phyloP scores from a whole-genome alignment of 2,797 vertebrate genomes.

The Phylloscopus collybita region DNA sequence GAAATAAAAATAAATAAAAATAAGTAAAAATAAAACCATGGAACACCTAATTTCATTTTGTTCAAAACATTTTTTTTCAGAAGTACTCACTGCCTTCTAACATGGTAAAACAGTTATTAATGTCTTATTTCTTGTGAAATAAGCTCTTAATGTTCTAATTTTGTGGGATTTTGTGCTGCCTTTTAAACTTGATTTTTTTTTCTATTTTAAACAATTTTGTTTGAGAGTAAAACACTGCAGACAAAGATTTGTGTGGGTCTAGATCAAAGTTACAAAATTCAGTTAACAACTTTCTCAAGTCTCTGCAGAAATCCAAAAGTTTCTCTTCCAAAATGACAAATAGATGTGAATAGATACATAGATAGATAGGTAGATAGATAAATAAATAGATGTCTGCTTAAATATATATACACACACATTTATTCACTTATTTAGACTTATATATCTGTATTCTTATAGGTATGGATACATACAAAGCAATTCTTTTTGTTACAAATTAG shows the following conservation, averaged over 20 bases:
- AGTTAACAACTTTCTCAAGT: not conserved
- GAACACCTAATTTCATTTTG: not conserved
- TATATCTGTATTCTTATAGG: not conserved
- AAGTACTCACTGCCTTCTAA: not conserved
- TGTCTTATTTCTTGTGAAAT: not conserved
- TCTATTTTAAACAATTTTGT: not conserved
- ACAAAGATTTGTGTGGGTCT: not conserved
- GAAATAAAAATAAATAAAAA: not conserved
- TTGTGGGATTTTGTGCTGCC: not conserved
- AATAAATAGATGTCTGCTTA: not conserved
- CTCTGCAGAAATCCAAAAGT: not conserved
- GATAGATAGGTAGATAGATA: not conserved
- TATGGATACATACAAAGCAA: not conserved
- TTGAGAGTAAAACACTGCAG: not conserved
- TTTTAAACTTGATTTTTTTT: not conserved
- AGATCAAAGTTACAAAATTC: not conserved
- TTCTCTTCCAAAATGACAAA: not conserved
- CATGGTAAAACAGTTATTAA: not conserved
- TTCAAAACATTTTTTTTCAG: not conserved
- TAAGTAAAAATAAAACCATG: not conserved
- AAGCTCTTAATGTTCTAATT: not conserved
- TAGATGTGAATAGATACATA: accelerated
- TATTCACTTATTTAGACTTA: not conserved
- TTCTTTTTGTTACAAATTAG: not conserved
- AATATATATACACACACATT: not conserved